Evolutionary conservation across 2,113 vertebrate genomes (phyloP).

Genomic region (Percina caprodes): DNA sequence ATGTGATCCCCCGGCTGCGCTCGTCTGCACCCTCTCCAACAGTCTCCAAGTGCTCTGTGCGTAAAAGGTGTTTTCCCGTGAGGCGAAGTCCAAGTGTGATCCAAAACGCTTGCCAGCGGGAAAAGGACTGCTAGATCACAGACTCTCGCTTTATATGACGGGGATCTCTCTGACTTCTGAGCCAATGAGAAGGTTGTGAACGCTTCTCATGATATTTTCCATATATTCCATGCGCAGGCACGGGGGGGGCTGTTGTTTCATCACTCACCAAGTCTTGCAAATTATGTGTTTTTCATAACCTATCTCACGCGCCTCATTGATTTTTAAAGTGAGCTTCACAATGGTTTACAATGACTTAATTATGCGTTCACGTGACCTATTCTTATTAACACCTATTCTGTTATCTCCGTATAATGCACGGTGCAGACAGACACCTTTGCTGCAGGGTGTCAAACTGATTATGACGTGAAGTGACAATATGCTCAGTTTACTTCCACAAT

Average conservation of each 20-base stretch:
- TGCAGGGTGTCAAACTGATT: slow-evolving; percentile 39
- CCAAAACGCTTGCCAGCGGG: slow-evolving; percentile 42
- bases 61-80: slow-evolving; percentile 55
- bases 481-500: slow-evolving; percentile 12
- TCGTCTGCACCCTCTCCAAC: slow-evolving; percentile 40
- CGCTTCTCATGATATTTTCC: slow-evolving; percentile 59
- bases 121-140: slow-evolving; percentile 35
- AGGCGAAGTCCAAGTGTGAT: slow-evolving; percentile 31
- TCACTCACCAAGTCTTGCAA: slow-evolving; percentile 37
- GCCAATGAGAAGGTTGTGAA: slow-evolving; percentile 73
- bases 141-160: slow-evolving; percentile 65
- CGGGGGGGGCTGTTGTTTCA: slow-evolving; percentile 19
- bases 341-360: slow-evolving; percentile 37
- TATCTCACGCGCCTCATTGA: slow-evolving; percentile 48
- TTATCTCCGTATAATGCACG: neutral
- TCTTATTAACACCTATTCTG: no score
- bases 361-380: slow-evolving; percentile 36
- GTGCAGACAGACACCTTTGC: slow-evolving; percentile 26
- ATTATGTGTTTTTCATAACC: slow-evolving; percentile 20
- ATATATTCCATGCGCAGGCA: slow-evolving; percentile 35
- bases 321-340: slow-evolving; percentile 40
- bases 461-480: slow-evolving; percentile 27
- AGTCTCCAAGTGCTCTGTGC: slow-evolving; percentile 60
- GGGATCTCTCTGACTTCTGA: slow-evolving; percentile 68
- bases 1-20: slow-evolving; percentile 8